Percentiles rank a stretch among this genome's conserved stretches.
Conservation (phyloP, 2,797 vertebrate genomes). For the Parauchenoglanis punctatus region DNA sequence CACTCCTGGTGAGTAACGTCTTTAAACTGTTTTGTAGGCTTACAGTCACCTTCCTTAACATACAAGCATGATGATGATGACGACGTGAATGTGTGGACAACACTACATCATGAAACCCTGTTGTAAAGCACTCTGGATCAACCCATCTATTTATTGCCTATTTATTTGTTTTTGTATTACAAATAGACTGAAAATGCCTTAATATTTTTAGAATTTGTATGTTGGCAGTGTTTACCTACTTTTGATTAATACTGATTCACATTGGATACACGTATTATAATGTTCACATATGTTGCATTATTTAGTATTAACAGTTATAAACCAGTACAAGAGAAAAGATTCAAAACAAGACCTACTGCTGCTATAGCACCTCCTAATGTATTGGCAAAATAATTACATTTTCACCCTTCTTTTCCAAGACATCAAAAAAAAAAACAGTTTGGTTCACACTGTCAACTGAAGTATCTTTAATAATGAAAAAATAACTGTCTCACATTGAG, state of each 20-base stretch:
- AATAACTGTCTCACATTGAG: constrained; percentile 55
- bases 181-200: not conserved
- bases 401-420: not conserved
- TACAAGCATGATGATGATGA: constrained; percentile 2
- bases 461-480: constrained; percentile 27
- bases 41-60: constrained; percentile 31
- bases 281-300: constrained; percentile 3
- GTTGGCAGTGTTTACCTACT: not conserved
- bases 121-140: constrained; percentile 41
- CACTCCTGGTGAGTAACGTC: not conserved
- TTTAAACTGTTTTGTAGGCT: constrained; percentile 55
- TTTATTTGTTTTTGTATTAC: constrained; percentile 63
- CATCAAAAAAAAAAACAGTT: constrained; percentile 11
- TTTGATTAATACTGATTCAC: not conserved
- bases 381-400: constrained; percentile 2
- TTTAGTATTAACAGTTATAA: not conserved
- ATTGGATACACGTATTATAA: not conserved
- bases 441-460: constrained; percentile 21
- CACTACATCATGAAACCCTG: constrained; percentile 68
- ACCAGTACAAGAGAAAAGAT: not conserved
- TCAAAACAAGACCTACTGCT: constrained; percentile 44
- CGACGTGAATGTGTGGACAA: constrained; percentile 60
- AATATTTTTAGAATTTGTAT: constrained; percentile 2
- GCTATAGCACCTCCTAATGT: constrained; percentile 66
- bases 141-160: constrained; percentile 66